These are phyloP conservation scores for Ruditapes philippinarum DNA, from an alignment of 1,140 invertebrate genomes.

Conservation along the genomic window DNA sequence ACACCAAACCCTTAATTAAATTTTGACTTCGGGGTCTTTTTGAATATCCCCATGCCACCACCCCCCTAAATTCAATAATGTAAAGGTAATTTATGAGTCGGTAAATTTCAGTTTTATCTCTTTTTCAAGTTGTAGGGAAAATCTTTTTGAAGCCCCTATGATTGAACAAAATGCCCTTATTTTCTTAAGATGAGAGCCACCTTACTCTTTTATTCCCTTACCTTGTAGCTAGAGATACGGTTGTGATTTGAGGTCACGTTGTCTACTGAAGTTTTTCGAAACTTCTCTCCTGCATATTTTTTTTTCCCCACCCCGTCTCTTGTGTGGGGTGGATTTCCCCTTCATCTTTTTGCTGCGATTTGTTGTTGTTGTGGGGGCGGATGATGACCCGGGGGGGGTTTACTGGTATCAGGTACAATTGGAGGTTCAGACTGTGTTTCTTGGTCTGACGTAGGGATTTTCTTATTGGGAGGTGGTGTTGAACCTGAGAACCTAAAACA, in stretches of 20 bases:
- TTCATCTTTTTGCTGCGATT: constrained; percentile 12
- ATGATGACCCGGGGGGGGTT: constrained; percentile 64
- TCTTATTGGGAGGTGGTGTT: constrained; percentile 89
- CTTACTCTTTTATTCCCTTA: constrained; percentile 73
- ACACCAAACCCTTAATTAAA: no score
- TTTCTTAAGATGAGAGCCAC: constrained; percentile 58
- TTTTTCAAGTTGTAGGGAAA: no score
- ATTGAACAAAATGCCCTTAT: no score
- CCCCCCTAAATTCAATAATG: no score
- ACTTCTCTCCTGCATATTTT: constrained; percentile 65
- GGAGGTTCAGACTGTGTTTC: constrained; percentile 89
- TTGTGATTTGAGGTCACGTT: neutral
- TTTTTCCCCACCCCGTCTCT: constrained; percentile 73
- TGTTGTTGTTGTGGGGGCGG: constrained; percentile 54
- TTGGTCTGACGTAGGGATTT: constrained; percentile 92
- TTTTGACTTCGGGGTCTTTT: no score
- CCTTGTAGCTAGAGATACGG: constrained; percentile 61
- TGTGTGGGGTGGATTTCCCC: constrained; percentile 73
- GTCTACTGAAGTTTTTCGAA: constrained; percentile 27
- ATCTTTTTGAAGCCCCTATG: no score
- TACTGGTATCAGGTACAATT: constrained; percentile 57
- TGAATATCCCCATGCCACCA: no score
- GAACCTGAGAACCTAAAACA: constrained; percentile 88
- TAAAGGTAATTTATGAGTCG: no score
- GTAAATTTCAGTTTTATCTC: no score